Percentiles rank a stretch among this genome's conserved stretches.
Evolutionary conservation across 2,888 invertebrate genomes (phyloP).

Genomic region (Octodonta nipae): DNA sequence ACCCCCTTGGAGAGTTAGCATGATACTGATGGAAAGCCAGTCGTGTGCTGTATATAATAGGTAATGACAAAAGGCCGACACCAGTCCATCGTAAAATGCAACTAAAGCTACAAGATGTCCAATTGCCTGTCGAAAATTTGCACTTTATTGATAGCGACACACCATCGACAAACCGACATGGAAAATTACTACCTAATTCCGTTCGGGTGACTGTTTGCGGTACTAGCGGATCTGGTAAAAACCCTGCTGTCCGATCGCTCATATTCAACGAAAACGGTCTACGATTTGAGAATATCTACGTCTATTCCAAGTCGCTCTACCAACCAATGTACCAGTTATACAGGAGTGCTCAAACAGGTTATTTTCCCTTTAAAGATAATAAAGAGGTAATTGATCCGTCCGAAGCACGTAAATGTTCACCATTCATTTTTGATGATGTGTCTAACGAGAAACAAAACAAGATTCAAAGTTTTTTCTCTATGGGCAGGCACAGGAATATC

Average conservation of each 20-base stretch:
- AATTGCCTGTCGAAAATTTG: background rate
- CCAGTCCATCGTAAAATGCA: too few relatives aligned
- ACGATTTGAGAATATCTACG: constrained; percentile 10
- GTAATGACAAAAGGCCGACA: too few relatives aligned
- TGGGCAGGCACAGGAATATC: constrained; percentile 3
- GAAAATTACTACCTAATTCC: constrained; percentile 7
- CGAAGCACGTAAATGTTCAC: constrained; percentile 3
- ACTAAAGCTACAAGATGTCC: background rate
- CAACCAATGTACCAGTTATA: constrained; percentile 8
- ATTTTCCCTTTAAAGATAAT: constrained; percentile 8
- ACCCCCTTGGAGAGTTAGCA: too few relatives aligned
- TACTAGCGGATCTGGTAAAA: constrained; percentile 10
- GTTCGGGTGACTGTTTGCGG: constrained; percentile 9
- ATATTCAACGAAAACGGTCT: constrained; percentile 8
- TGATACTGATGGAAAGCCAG: too few relatives aligned
- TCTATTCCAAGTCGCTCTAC: constrained; percentile 9
- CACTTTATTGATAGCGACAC: background rate
- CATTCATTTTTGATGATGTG: constrained; percentile 4
- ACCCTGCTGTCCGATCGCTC: constrained; percentile 8
- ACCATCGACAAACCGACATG: constrained; percentile 6
- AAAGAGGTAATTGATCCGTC: constrained; percentile 7
- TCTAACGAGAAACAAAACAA: constrained; percentile 1
- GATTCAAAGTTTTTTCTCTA: constrained; percentile 1
- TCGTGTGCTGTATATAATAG: too few relatives aligned
- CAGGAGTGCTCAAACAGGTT: constrained; percentile 3